A percentile compares a stretch with the other conserved stretches of the same genome.
These are phyloP conservation scores for Setophaga kirtlandii DNA, from an alignment of 2,113 vertebrate genomes.

Conservation along the genomic window DNA sequence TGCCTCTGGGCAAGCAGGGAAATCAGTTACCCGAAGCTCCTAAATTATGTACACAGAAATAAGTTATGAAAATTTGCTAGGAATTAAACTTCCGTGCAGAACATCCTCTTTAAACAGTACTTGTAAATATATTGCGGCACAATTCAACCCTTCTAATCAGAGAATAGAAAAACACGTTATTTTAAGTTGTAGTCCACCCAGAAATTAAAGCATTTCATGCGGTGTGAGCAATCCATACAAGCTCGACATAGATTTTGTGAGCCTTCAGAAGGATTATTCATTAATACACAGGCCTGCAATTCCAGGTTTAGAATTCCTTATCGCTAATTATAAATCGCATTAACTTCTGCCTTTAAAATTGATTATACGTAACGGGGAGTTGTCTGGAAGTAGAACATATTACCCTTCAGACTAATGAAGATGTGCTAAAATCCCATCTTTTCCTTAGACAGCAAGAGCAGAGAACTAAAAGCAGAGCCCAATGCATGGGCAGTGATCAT, in stretches of 20 bases:
- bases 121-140: not conserved
- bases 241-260: not conserved
- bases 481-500: not conserved
- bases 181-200: conserved; percentile 21
- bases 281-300: conserved; percentile 27
- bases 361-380: conserved; percentile 1
- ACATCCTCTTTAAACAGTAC: not conserved
- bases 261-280: conserved; percentile 33
- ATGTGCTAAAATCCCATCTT: conserved; percentile 26
- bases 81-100: not conserved
- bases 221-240: not conserved
- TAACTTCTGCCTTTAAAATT: conserved; percentile 63
- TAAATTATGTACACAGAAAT: conserved; percentile 20
- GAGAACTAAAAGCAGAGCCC: not conserved
- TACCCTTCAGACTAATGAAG: conserved; percentile 37
- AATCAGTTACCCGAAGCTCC: conserved; percentile 10
- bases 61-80: conserved; percentile 37
- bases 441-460: not conserved
- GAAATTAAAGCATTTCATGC: not conserved
- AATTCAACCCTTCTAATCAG: not conserved
- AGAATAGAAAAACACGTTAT: not conserved
- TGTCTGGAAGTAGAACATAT: conserved; percentile 34
- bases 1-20: not conserved
- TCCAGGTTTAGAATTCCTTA: conserved; percentile 45
- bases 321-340: conserved; percentile 48